Base-by-base conservation (phyloP, 2,113 vertebrate genomes). In the Chelonoidis abingdonii region DNA sequence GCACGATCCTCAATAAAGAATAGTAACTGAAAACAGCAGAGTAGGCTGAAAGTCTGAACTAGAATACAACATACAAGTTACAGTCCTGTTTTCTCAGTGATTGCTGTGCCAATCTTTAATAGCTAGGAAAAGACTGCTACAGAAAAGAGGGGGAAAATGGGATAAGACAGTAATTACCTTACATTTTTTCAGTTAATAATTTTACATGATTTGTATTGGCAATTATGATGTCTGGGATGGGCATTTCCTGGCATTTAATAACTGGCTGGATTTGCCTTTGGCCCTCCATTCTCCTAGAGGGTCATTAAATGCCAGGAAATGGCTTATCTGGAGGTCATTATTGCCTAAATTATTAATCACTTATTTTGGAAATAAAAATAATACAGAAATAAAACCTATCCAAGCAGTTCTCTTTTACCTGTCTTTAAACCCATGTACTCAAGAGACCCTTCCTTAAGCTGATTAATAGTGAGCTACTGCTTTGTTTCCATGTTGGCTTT, bases 1-100 rank as follows among this genome's bases (percentile, higher is more conserved):
- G 19, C 76, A 19, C 14, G 0, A 0, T 86, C 2, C 1, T 82
- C 80, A 59, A 84, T 47, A 57, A 65, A n/a, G 0, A 0, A 5
- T 4, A 50, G 25, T 27, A 89, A 29, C 82, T 79, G 9, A 50
- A 81, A 50, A 81, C 35, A n/a, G 54, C 44, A 4, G 29, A 57
- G 35, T 47, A 90, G 76, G 10, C 81, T 92, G 80, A 85, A 92
- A 83, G 83, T 92, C 53, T 81, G 35, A 89, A 94, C 50, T 54
- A 22, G 16, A 5, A 79, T 89, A 79, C 50, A 50, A 16, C 89
- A 5, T 11, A 29, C 87, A 92, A 90, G 10, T 84, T 92, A 56
- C 62, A 78, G 22, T 47, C 86, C 90, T 89, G 56, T 93, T 95
- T 91, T 88, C 38, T 91, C 87, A 87, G 80, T 1, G n/a, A 85